Conservation (phyloP, 2,888 invertebrate species). For the Campoplex nolae region DNA sequence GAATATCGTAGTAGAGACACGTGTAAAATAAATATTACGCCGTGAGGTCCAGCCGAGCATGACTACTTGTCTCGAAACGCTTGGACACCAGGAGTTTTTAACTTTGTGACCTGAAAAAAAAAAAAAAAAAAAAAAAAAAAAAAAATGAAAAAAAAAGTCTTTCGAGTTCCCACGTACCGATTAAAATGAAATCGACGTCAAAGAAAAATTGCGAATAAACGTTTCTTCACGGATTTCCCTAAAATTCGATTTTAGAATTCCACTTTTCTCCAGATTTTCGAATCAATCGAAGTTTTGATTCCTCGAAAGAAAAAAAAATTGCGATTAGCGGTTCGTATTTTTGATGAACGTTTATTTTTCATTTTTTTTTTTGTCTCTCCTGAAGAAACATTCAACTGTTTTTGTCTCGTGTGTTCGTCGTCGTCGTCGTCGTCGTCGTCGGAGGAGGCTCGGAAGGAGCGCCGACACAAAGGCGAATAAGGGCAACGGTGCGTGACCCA, state of each 20-base stretch:
- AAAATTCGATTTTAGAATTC: background rate
- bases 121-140: slow-evolving; percentile 11
- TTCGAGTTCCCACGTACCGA: background rate
- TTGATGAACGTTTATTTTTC: background rate
- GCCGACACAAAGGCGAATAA: slow-evolving; percentile 76
- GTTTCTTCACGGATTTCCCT: background rate
- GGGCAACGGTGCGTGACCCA: slow-evolving; percentile 73
- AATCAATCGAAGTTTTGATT: background rate
- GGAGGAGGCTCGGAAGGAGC: slow-evolving; percentile 10
- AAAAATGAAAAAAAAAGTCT: slow-evolving; percentile 5
- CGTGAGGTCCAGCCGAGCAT: slow-evolving; percentile 74
- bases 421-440: too few relatives aligned
- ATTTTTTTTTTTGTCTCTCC: background rate
- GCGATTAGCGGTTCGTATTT: background rate
- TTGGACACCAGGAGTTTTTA: slow-evolving; percentile 17
- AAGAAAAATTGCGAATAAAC: background rate
- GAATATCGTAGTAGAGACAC: background rate
- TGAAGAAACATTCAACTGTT: slow-evolving; percentile 16
- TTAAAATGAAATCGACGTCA: background rate
- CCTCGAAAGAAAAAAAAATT: background rate
- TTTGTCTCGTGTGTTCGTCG: too few relatives aligned
- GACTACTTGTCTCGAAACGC: slow-evolving; percentile 69
- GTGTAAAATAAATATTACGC: slow-evolving; percentile 55
- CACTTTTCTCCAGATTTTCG: too few relatives aligned
- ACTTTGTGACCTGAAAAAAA: slow-evolving; percentile 12